Evolutionary conservation across 2,888 invertebrate species (phyloP), one percentile per base, ranked within the genome.

Genomic region (Molorchus minor): DNA sequence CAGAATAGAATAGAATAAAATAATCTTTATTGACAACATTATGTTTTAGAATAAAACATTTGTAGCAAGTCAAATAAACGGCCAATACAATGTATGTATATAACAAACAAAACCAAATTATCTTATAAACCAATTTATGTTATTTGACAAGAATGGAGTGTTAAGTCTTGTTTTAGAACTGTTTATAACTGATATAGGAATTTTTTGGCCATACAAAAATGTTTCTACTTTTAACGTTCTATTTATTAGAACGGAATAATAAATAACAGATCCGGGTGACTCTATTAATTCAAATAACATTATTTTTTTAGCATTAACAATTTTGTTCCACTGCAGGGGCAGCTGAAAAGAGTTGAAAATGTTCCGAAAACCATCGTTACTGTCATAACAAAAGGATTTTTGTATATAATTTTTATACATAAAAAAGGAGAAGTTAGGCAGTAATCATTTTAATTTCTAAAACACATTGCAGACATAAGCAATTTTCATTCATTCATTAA

Each of bases 131-230:
- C 17, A 17, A 16, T 38, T 8, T 15, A 38, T 17, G 17, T 16
- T 38, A 38, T 2, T 3, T 5, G 38, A 16, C n/a, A 7, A 7
- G 15, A 38, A 38, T 17, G 38, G 38, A 5, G 38, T 16, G 5
- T 16, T 38, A 16, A 38, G 17, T 3, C 17, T 38, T 10, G 16
- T 8, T 16, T 2, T 16, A 16, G 38, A n/a, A n/a, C n/a, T n/a
- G n/a, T n/a, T n/a, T n/a, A n/a, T n/a, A n/a, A n/a, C n/a, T n/a
- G n/a, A 15, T 10, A 38, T 16, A 2, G 16, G 7, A 8, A 41
- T 41, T 41, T 41, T 19, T 19, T 21, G 21, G 7, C 41, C 41
- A 41, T 41, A 41, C 13, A 41, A 41, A 41, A 41, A 41, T 5
- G 41, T 41, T 41, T 19, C 41, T 41, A 41, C 8, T 21, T 41